Conservation (phyloP, 2,888 invertebrate genomes). For the Caenorhabditis angaria region DNA sequence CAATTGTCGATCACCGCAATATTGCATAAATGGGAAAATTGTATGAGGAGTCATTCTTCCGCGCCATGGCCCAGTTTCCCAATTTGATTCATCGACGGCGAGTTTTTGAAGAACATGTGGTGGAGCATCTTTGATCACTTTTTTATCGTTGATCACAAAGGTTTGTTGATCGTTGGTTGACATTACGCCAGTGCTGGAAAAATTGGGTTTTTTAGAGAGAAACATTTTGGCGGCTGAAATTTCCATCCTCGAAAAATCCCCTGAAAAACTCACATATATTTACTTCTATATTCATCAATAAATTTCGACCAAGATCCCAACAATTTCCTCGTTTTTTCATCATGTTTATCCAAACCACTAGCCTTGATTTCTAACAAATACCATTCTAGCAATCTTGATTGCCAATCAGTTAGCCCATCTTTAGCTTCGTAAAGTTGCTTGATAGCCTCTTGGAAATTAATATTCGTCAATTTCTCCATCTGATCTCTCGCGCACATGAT, state of each 20-base stretch:
- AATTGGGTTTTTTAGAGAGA: neutral
- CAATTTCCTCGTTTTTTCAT: slow-evolving; percentile 63
- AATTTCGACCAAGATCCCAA: slow-evolving; percentile 66
- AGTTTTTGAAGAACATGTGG: slow-evolving; percentile 64
- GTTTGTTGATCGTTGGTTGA: slow-evolving; percentile 65
- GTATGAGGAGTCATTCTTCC: slow-evolving; percentile 64
- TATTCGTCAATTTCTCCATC: slow-evolving; percentile 63
- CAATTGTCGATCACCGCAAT: slow-evolving; percentile 63
- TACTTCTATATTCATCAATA: slow-evolving; percentile 64
- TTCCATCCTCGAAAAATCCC: too few relatives aligned
- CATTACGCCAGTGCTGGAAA: slow-evolving; percentile 61
- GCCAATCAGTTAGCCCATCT: slow-evolving; percentile 63
- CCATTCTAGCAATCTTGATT: slow-evolving; percentile 66
- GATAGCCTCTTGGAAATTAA: slow-evolving; percentile 59
- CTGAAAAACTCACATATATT: slow-evolving; percentile 62
- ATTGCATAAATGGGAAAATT: slow-evolving; percentile 65
- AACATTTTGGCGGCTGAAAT: too few relatives aligned
- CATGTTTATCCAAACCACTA: slow-evolving; percentile 61
- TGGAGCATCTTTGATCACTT: slow-evolving; percentile 64
- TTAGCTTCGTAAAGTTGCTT: slow-evolving; percentile 58
- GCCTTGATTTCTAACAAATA: slow-evolving; percentile 59
- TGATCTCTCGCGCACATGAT: slow-evolving; percentile 68
- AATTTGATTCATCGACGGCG: slow-evolving; percentile 52
- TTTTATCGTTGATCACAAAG: slow-evolving; percentile 51
- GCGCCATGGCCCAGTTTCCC: slow-evolving; percentile 65